Evolutionary conservation across 2,888 invertebrate genomes (phyloP), one percentile per base, ranked within the genome.

Genomic region (Nebria brevicollis): DNA sequence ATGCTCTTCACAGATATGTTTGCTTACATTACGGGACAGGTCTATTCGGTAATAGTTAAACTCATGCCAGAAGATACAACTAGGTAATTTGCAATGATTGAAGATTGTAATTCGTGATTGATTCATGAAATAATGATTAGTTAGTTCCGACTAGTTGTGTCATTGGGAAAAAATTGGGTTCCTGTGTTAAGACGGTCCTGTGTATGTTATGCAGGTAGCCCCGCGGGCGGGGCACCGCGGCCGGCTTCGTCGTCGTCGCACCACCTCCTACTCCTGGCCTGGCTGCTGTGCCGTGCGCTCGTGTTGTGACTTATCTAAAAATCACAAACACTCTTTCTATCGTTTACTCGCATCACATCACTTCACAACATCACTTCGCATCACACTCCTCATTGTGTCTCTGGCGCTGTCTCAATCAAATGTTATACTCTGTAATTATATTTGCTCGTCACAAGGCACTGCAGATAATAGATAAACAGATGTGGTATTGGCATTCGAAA

Each of bases 181-280:
- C 64, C 20, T 41, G 64, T 68, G 79, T 75, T 72, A 78, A 78
- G 80, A 75, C 75, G 80, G 80, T 80, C 70, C 75, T 80, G 54
- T 54, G 82, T 81, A 70, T 82, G 82, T 77, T 82, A 75, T 70
- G 78, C 82, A 82, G 82, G 82, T 82, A 75, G 74, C 65, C 84
- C 77, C 83, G 85, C 72, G 82, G 85, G 88, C 88, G 89, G 89
- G 90, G 89, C 90, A 90, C 89, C 88, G 87, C 88, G 88, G 88
- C 89, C 89, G 88, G 86, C 89, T 88, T 87, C 87, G 83, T 54
- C 82, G 86, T 84, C 85, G 88, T 87, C 87, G 88, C 87, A 89
- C 87, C 88, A 87, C 88, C 88, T 87, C 87, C 87, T 88, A 84
- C 89, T 88, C 85, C 66, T 79, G 54, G 77, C 73, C 26, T 77